A percentile compares a stretch with the other conserved stretches of the same genome.
Conservation (phyloP, 2,888 invertebrate genomes). For the Tholera decimalis region DNA sequence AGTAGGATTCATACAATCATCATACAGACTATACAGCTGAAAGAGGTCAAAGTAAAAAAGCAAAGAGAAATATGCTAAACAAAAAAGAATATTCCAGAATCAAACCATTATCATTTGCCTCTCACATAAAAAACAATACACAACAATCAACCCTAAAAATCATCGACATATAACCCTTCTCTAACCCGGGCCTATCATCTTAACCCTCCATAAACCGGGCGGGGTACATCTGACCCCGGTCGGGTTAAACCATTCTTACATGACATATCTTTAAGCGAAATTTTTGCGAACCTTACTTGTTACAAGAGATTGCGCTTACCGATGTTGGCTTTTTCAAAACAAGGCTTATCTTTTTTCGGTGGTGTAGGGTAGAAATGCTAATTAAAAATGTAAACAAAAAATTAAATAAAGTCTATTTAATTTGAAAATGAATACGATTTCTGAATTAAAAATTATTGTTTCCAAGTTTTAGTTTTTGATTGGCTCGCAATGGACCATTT, state of each 20-base stretch:
- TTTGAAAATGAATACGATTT: not conserved
- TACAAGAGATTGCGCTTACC: constrained; percentile 70
- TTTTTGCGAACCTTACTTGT: constrained; percentile 50
- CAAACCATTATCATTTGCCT: constrained; percentile 26
- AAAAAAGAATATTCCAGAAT: not conserved
- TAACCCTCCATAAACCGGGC: constrained; percentile 79
- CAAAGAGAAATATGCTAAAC: not conserved
- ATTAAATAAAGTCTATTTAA: not conserved
- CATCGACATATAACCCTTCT: constrained; percentile 59
- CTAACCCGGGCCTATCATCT: constrained; percentile 74
- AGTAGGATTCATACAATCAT: no score
- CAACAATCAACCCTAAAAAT: constrained; percentile 58
- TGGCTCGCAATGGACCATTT: no score
- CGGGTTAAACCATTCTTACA: constrained; percentile 83
- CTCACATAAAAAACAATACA: constrained; percentile 48
- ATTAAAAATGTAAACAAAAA: constrained; percentile 1
- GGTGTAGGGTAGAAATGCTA: not conserved
- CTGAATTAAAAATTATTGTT: not conserved
- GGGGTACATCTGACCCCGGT: constrained; percentile 73
- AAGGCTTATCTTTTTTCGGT: constrained; percentile 18
- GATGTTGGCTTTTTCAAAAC: constrained; percentile 54
- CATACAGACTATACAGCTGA: no score
- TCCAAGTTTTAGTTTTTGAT: not conserved
- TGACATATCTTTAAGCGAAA: constrained; percentile 76
- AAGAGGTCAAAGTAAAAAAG: not conserved